phyloP scores from a whole-genome alignment of 2,113 vertebrate species.

The Damaliscus lunatus region DNA sequence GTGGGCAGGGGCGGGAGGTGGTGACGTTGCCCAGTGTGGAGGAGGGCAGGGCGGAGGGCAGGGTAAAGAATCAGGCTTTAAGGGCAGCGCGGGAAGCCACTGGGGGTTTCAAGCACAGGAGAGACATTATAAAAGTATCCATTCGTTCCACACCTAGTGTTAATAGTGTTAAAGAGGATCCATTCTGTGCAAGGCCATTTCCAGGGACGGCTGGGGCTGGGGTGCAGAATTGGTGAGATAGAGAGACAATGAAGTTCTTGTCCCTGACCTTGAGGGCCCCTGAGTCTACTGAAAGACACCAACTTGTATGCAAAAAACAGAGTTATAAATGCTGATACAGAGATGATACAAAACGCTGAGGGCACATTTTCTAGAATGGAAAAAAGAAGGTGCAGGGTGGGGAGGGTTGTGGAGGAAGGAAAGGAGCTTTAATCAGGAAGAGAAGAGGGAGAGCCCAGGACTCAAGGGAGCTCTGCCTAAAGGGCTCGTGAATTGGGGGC shows the following conservation, averaged over 20 bases:
- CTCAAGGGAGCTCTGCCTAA: rapidly evolving
- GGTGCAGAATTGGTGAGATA: neutral
- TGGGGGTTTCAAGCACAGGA: neutral
- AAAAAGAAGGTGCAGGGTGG: neutral
- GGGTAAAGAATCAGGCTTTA: neutral
- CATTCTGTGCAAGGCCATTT: neutral
- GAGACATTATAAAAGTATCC: neutral
- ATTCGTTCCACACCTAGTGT: neutral
- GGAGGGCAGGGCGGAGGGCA: too few species aligned
- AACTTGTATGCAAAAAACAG: neutral
- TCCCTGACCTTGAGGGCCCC: neutral
- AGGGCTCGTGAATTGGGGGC: neutral
- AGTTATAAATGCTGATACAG: neutral
- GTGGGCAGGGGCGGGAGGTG: rapidly evolving
- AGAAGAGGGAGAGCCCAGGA: neutral
- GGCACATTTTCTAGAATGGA: neutral
- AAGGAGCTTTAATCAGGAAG: neutral
- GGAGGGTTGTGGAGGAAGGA: too few species aligned
- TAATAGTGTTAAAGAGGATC: neutral
- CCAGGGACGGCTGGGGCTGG: neutral
- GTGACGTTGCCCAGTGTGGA: rapidly evolving
- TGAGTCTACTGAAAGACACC: neutral
- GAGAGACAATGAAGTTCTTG: neutral
- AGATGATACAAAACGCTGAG: neutral
- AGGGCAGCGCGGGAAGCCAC: neutral